Conservation (phyloP, 2,888 invertebrate genomes). For the Acholoe squamosa region DNA sequence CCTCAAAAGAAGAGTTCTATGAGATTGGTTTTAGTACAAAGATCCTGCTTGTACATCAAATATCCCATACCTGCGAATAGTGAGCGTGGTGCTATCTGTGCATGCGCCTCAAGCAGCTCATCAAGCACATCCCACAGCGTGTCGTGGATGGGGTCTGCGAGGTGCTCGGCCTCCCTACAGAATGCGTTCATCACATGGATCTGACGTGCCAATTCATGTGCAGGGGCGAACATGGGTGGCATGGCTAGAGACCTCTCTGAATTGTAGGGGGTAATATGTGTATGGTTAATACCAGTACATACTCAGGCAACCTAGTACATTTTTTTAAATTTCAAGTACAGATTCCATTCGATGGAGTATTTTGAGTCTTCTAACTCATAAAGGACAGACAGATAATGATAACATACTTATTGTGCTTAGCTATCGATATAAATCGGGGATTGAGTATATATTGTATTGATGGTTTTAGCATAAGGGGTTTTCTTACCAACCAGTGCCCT, state of each 20-base stretch:
- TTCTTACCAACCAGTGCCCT: constrained; percentile 62
- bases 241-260: constrained; percentile 76
- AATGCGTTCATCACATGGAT: constrained; percentile 80
- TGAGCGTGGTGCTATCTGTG: constrained; percentile 75
- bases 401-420: too few relatives aligned
- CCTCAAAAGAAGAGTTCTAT: too few relatives aligned
- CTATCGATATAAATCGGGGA: too few relatives aligned
- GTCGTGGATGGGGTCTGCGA: constrained; percentile 78
- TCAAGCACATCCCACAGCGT: constrained; percentile 80
- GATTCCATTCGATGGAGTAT: too few relatives aligned
- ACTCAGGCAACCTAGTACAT: too few relatives aligned
- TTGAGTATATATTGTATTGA: neutral
- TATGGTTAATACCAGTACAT: too few relatives aligned
- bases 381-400: too few relatives aligned
- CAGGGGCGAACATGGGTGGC: constrained; percentile 80
- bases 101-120: constrained; percentile 78
- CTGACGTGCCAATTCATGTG: constrained; percentile 78
- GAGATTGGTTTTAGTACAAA: too few relatives aligned
- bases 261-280: too few relatives aligned
- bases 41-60: too few relatives aligned
- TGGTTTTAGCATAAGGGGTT: neutral
- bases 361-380: too few relatives aligned
- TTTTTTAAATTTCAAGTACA: too few relatives aligned
- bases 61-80: constrained; percentile 80
- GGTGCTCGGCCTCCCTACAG: constrained; percentile 79